These are phyloP conservation scores for Diacarnus erythraeanus DNA, from an alignment of 37 sponge, comb jelly and placozoan genomes.

Conservation along the genomic window DNA sequence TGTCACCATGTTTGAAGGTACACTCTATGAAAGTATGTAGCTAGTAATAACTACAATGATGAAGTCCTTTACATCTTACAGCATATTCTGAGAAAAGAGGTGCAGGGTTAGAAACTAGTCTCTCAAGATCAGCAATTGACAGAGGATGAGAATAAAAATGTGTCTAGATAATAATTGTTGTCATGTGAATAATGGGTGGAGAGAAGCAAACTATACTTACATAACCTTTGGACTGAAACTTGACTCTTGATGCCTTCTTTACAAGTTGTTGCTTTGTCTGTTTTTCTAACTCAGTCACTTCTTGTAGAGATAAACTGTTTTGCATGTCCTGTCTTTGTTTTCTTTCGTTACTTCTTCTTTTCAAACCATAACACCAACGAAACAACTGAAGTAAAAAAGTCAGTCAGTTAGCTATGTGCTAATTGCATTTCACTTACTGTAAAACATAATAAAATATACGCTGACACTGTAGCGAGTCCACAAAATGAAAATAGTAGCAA, in stretches of 20 bases:
- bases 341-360: not conserved
- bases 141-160: slow-evolving; percentile 46
- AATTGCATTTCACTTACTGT: slow-evolving; percentile 2
- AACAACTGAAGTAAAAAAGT: not conserved
- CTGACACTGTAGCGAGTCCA: not conserved
- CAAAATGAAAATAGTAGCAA: slow-evolving; percentile 2
- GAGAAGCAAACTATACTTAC: too few relatives aligned
- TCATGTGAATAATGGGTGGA: too few relatives aligned
- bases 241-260: slow-evolving; percentile 6
- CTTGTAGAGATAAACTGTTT: too few relatives aligned
- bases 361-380: not conserved
- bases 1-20: slow-evolving; percentile 68
- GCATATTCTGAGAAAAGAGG: slow-evolving; percentile 38
- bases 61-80: slow-evolving; percentile 10
- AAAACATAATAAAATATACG: not conserved
- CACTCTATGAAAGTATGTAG: slow-evolving; percentile 23
- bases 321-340: too few relatives aligned
- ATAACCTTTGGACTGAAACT: not conserved
- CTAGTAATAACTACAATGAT: not conserved
- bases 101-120: slow-evolving; percentile 17
- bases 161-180: not conserved
- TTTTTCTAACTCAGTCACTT: too few relatives aligned
- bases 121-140: slow-evolving; percentile 36
- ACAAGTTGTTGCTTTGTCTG: not conserved
- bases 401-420: not conserved